Evolutionary conservation across 1,140 invertebrate species (phyloP), one percentile per base, ranked within the genome.

Genomic region (Prorops nasuta): DNA sequence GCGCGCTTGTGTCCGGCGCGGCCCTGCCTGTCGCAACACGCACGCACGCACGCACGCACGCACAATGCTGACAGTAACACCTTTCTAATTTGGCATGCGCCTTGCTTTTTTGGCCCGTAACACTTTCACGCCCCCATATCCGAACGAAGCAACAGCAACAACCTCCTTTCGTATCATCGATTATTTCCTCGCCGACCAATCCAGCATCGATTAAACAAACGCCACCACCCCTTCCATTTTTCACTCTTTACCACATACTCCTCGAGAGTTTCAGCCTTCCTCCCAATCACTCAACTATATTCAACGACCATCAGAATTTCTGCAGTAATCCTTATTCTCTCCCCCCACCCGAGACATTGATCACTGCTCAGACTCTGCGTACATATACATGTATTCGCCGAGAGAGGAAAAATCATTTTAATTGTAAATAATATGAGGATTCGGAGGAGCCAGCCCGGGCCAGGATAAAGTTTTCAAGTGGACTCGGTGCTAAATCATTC

Each of bases 21-120:
- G n/a, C n/a, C n/a, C n/a, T n/a, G 16, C 36, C 38, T 55, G 37
- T n/a, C 47, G 41, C 24, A 43, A 45, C 22, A 35, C 17, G 43
- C 44, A 37, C 47, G 37, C 18, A 22, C 50, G 21, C 36, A 17
- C 31, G 31, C 32, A 17, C 17, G 31, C n/a, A 19, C 16, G n/a
- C 14, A 45, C 22, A 14, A 20, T 39, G 28, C 40, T 43, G 21
- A 38, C 36, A 20, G 24, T 28, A 22, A 31, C 40, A 22, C 21
- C 42, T 53, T 47, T 58, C 46, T 37, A 43, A 58, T 58, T 58
- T 52, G 48, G 51, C 55, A 58, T 58, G 50, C 55, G 48, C 45
- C 39, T 31, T 22, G 7, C 6, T 10, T 35, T 45, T 4, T 46
- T 37, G 28, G 28, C 32, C 21, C 44, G 55, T 57, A 50, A 50